These are phyloP conservation scores for Phalacrocorax carbo DNA, from an alignment of 2,113 vertebrate genomes.

Conservation along the genomic window DNA sequence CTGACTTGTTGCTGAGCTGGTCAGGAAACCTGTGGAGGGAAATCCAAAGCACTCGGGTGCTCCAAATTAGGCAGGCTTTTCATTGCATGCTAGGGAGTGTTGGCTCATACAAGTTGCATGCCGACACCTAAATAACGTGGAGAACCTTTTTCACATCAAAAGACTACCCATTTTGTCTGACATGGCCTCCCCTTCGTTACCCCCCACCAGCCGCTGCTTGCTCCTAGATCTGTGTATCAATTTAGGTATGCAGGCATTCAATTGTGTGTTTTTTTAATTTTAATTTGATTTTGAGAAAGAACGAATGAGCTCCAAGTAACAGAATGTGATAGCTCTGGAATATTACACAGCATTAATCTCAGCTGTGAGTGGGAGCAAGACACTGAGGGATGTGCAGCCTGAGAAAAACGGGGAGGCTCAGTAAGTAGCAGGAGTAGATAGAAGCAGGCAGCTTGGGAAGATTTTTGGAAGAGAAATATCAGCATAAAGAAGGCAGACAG, in stretches of 20 bases:
- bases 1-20: background rate
- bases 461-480: slow-evolving; percentile 5
- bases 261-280: background rate
- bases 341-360: slow-evolving; percentile 60
- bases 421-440: slow-evolving; percentile 11
- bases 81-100: background rate
- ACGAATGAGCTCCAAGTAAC: background rate
- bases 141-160: background rate
- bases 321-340: slow-evolving; percentile 31
- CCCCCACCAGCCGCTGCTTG: background rate
- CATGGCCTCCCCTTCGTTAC: background rate
- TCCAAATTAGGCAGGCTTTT: background rate
- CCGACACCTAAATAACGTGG: background rate
- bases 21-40: background rate
- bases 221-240: background rate
- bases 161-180: background rate
- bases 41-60: background rate
- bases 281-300: background rate
- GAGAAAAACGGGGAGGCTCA: background rate
- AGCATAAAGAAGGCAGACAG: background rate
- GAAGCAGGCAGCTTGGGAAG: slow-evolving; percentile 4
- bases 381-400: background rate
- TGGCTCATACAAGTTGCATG: background rate
- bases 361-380: slow-evolving; percentile 49
- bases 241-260: background rate